Percentiles rank a stretch among this genome's conserved stretches.
phyloP scores from a whole-genome alignment of 2,888 invertebrate genomes.

The Diachrysia chrysitis region DNA sequence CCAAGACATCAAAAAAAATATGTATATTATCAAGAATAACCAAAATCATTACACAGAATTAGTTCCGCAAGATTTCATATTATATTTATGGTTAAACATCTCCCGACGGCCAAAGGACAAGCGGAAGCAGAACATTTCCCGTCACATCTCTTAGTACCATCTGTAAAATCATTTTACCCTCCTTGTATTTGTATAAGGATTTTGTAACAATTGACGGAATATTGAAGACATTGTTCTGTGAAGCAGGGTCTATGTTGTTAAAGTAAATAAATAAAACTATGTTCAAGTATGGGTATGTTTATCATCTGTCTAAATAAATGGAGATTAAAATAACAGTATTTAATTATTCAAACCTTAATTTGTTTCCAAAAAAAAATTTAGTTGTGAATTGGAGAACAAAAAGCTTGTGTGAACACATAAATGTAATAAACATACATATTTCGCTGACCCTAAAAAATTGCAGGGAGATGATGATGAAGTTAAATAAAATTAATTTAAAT shows the following conservation, averaged over 20 bases:
- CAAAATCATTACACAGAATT: constrained; percentile 10
- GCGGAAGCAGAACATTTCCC: constrained; percentile 28
- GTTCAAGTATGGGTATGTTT: no score
- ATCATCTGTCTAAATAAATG: no score
- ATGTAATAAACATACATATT: no score
- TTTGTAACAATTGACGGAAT: constrained; percentile 1
- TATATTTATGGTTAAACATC: constrained; percentile 24
- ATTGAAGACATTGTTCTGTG: not conserved
- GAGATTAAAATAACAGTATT: no score
- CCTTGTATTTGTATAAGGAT: not conserved
- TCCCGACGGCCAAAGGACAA: constrained; percentile 13
- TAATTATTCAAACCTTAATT: no score
- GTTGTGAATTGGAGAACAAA: no score
- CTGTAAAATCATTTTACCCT: constrained; percentile 15
- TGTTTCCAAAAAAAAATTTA: no score
- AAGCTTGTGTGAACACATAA: no score
- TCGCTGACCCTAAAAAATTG: no score
- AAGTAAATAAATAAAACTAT: not conserved
- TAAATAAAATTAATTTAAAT: no score
- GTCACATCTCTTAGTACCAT: constrained; percentile 17
- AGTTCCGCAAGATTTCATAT: constrained; percentile 16
- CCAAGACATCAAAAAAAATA: no score
- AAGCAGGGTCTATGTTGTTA: not conserved
- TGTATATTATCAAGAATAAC: not conserved
- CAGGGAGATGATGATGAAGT: no score